Conservation (phyloP, 2,888 invertebrate genomes). For the Sarcophaga carnaria region DNA sequence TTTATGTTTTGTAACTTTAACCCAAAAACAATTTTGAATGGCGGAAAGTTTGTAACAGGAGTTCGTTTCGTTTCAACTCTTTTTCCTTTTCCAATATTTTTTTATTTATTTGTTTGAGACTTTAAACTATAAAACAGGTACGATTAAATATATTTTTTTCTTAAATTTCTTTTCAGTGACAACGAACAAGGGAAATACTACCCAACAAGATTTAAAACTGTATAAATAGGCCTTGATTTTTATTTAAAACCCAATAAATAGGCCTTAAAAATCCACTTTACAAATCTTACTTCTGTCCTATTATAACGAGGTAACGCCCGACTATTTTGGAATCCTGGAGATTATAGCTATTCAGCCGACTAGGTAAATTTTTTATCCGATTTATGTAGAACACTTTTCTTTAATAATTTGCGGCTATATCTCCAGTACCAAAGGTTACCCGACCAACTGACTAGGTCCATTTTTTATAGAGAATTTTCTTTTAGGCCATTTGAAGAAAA, state of each 20-base stretch:
- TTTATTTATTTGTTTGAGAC: constrained; percentile 17
- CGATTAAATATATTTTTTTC: not conserved
- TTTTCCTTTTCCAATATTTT: not conserved
- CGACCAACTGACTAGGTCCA: no score
- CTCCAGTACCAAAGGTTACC: no score
- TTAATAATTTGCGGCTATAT: no score
- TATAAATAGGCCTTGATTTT: not conserved
- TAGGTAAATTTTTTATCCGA: no score
- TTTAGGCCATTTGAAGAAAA: no score
- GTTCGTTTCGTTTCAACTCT: not conserved
- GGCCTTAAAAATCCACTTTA: not conserved
- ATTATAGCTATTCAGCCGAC: no score
- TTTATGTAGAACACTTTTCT: no score
- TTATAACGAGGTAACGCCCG: no score
- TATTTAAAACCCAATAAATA: not conserved
- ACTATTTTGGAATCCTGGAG: no score
- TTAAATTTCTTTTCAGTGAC: not conserved
- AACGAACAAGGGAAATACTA: constrained; percentile 4
- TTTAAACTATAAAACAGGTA: constrained; percentile 18
- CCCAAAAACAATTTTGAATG: constrained; percentile 57
- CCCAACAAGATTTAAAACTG: not conserved
- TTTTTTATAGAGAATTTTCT: no score
- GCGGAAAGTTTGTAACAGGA: constrained; percentile 56
- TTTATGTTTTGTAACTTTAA: constrained; percentile 63
- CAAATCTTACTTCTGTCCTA: no score